Evolutionary conservation across 1,140 invertebrate genomes (phyloP), one percentile per base, ranked within the genome.

Genomic region (Harlomillsia oculata): DNA sequence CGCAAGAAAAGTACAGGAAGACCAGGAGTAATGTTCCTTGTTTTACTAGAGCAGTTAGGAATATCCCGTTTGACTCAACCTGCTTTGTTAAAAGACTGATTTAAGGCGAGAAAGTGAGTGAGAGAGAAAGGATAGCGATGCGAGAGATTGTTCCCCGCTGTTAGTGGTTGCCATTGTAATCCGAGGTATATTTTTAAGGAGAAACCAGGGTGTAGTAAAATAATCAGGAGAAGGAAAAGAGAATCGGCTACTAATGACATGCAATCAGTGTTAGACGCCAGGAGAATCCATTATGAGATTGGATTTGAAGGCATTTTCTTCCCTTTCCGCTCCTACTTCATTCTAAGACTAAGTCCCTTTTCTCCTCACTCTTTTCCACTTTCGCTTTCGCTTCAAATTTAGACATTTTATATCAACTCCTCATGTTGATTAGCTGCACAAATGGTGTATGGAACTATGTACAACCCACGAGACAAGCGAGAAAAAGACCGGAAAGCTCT

Each of bases 171-270:
- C n/a, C n/a, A n/a, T n/a, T 48, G 45, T 48, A 48, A 32, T 28
- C 45, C 28, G 36, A 32, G 53, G 20, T 55, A 56, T 50, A 49
- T 56, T 57, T 50, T 57, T 57, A 52, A 62, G 40, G 51, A 56
- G 53, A 54, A 52, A 37, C 32, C 25, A 32, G 62, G 54, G 57
- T 60, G 48, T 30, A 64, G 57, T 64, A 64, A 60, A 64, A 60
- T 64, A 64, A 64, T 64, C 58, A 60, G 51, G 49, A 57, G 51
- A 29, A 58, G 58, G 50, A 59, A 59, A 59, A 56, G 57, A 58
- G 58, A 64, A 64, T 64, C 59, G 58, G 59, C 58, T 55, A 60
- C 62, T 64, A 62, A 65, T 65, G 60, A 62, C 64, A 65, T 65
- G 64, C 60, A 62, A 65, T 65, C 60, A 65, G 58, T 55, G 60